Percentiles rank a stretch among this genome's conserved stretches.
Evolutionary conservation across 30 jellyfish, hydroid and myxozoan species (phyloP).

Genomic region (Morbakka virulenta): DNA sequence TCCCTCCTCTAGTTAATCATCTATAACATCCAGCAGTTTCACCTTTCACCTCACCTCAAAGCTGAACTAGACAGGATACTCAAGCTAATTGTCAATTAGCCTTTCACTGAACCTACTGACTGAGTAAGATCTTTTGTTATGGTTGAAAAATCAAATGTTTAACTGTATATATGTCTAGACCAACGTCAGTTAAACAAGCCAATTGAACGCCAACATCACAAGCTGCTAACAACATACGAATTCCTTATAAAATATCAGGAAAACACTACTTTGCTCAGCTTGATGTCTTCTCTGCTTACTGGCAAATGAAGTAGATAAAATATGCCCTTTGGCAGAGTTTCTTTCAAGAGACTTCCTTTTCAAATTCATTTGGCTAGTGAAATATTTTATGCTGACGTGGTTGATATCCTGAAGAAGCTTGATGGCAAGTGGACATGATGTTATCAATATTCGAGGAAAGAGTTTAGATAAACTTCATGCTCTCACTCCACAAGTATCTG

Average conservation of each 20-base stretch:
- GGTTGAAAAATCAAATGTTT: conserved; percentile 42
- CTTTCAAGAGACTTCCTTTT: conserved; percentile 4
- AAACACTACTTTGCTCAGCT: conserved; percentile 12
- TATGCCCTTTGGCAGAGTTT: background rate
- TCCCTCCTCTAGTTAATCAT: conserved; percentile 41
- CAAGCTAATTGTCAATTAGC: conserved; percentile 38
- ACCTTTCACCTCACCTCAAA: conserved; percentile 9
- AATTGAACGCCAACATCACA: conserved; percentile 21
- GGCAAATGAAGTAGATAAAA: conserved; percentile 2
- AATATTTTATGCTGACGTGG: conserved; percentile 10
- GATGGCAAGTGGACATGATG: conserved; percentile 55
- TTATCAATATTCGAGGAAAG: too few relatives aligned
- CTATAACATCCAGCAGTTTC: conserved; percentile 31
- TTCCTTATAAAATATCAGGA: conserved; percentile 9
- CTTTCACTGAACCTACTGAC: conserved; percentile 37
- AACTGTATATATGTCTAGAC: conserved; percentile 48
- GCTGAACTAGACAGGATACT: conserved; percentile 40
- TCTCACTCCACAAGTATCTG: too few relatives aligned
- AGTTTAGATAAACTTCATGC: too few relatives aligned
- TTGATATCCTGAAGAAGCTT: conserved; percentile 35
- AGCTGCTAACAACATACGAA: conserved; percentile 27
- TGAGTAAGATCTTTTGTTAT: conserved; percentile 47
- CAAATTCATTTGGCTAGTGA: conserved; percentile 14
- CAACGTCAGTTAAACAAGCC: conserved; percentile 15
- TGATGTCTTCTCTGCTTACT: conserved; percentile 8